Base-by-base conservation (phyloP, 1,140 invertebrate genomes). In the Elymnias hypermnestra region DNA sequence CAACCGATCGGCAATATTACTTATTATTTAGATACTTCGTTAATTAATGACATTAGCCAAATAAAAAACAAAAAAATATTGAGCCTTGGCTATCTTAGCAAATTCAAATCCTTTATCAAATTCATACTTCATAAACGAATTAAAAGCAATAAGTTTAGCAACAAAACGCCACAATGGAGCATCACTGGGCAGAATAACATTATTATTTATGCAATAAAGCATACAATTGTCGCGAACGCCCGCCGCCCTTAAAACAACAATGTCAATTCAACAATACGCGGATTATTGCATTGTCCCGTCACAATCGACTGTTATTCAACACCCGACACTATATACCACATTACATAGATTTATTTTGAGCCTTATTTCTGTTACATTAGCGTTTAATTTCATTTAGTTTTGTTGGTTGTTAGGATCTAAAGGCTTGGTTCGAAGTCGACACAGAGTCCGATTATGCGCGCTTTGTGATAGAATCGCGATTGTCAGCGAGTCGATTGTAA, bases 181-280 rank as follows among this genome's bases (percentile, higher is more conserved):
- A 58, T 59, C 59, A 49, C 61, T 64, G 73, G 61, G 59, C 66
- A 66, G 67, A 75, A 77, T 79, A 83, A 83, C 66, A 77, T 81
- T 83, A 83, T 83, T 83, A 83, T 83, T 83, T 83, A 83, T 81
- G 76, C 75, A 81, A 83, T 83, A 83, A 83, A 81, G 72, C 76
- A 64, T 59, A 70, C 78, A 77, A 79, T 83, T 79, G 78, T 83
- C 66, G 61, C 67, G 58, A 67, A 61, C 67, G 70, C 63, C 63
- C 60, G 67, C 75, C 79, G 67, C 76, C 77, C 79, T 83, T 83
- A 81, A 83, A 83, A 83, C 79, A 83, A 83, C 79, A 83, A 83
- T 83, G 78, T 81, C 74, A 68, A 75, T 63, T 72, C 74, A 74
- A 84, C 76, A 84, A 84, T 84, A 63, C 73, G 29, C 63, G 73